Percentiles rank a stretch among this genome's conserved stretches.
Evolutionary conservation across 2,113 vertebrate species (phyloP).

Genomic region (Cebidichthys violaceus): DNA sequence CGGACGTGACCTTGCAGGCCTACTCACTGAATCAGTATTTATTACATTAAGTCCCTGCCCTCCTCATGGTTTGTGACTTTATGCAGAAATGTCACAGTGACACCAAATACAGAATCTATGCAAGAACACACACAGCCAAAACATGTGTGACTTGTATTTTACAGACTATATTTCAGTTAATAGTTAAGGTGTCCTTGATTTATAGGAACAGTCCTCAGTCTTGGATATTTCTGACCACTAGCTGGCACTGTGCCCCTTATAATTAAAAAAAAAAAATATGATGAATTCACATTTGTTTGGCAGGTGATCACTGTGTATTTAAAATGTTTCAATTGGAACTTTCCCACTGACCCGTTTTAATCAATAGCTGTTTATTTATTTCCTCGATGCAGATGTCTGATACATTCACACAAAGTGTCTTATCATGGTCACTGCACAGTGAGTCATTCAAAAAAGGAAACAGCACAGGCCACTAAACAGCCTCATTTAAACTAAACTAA

Average conservation of each 20-base stretch:
- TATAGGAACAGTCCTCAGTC: not conserved
- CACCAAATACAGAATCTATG: not conserved
- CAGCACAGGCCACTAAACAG: not conserved
- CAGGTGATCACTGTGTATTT: not conserved
- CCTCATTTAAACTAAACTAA: not conserved
- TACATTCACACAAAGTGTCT: not conserved
- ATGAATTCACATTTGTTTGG: not conserved
- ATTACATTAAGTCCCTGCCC: not conserved
- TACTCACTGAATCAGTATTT: slow-evolving; percentile 17
- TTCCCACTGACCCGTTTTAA: not conserved
- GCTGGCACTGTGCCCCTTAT: not conserved
- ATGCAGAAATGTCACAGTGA: not conserved
- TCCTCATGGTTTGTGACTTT: not conserved
- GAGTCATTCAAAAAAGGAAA: not conserved
- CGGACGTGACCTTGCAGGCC: slow-evolving; percentile 38
- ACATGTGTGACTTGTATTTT: not conserved
- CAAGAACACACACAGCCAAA: not conserved
- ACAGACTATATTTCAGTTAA: not conserved
- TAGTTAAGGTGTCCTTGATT: not conserved
- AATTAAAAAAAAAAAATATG: not conserved
- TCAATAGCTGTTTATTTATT: not conserved
- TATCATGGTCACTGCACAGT: not conserved
- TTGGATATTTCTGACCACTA: not conserved
- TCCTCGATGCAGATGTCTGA: not conserved
- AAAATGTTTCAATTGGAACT: not conserved